phyloP scores from a whole-genome alignment of 92 coral and sea anemone species.

The Bergia puertoricense region DNA sequence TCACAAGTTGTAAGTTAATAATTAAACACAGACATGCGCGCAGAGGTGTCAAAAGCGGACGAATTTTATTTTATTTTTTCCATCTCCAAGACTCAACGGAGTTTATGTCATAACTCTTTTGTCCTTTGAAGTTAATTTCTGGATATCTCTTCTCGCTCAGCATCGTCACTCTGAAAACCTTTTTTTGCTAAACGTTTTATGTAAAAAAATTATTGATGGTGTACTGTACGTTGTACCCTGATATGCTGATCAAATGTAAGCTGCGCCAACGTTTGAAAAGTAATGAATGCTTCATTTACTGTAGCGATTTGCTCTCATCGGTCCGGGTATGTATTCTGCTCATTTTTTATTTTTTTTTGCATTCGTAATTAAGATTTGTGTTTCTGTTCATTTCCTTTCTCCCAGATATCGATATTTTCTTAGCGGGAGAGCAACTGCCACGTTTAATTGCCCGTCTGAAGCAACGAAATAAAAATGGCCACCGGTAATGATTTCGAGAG shows the following conservation, averaged over 20 bases:
- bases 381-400: not conserved
- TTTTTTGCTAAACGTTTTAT: not conserved
- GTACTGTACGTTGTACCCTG: not conserved
- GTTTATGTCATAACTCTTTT: not conserved
- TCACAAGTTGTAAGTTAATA: not conserved
- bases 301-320: not conserved
- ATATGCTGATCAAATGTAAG: not conserved
- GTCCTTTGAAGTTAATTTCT: not conserved
- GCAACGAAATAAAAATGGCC: not conserved
- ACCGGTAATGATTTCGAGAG: not conserved
- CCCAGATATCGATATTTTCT: not conserved
- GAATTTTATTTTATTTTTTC: not conserved
- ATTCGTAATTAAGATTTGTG: not conserved
- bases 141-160: not conserved
- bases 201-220: not conserved
- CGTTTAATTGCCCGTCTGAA: not conserved
- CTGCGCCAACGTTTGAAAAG: not conserved
- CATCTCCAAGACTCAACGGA: not conserved
- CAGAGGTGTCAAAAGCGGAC: not conserved
- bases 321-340: not conserved
- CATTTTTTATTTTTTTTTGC: not conserved
- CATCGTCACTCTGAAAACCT: not conserved
- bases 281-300: not conserved
- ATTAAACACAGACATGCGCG: constrained; percentile 1
- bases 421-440: not conserved